These are phyloP conservation scores for Sula dactylatra DNA, from an alignment of 2,113 vertebrate species.

Conservation along the genomic window DNA sequence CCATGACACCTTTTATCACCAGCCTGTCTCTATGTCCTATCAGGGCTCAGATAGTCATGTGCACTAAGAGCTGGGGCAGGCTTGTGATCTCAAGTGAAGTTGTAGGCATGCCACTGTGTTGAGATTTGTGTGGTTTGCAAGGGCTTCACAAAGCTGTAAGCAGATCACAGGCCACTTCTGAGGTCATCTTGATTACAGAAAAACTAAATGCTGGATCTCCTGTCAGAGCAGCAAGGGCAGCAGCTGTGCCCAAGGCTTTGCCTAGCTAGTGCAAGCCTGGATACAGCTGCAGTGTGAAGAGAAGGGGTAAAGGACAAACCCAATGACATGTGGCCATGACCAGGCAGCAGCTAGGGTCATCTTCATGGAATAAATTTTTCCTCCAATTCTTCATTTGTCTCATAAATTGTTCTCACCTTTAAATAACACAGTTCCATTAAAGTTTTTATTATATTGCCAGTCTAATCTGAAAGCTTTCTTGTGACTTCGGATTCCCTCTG, in stretches of 20 bases:
- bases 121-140: not conserved
- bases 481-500: not conserved
- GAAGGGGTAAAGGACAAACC: not conserved
- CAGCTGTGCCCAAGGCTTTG: not conserved
- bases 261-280: not conserved
- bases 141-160: not conserved
- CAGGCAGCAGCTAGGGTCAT: not conserved
- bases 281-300: not conserved
- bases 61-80: not conserved
- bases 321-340: not conserved
- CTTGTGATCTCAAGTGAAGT: not conserved
- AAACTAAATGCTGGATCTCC: not conserved
- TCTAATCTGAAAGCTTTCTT: not conserved
- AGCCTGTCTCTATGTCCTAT: not conserved
- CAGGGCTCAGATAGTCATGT: not conserved
- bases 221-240: not conserved
- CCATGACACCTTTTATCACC: not conserved
- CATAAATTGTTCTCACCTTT: not conserved
- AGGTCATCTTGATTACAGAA: not conserved
- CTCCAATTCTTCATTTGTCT: not conserved
- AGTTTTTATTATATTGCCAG: not conserved
- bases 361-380: not conserved
- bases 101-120: fast-evolving
- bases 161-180: not conserved
- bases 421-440: not conserved